phyloP scores from a whole-genome alignment of 1,140 invertebrate species.

The Neelides sp. region DNA sequence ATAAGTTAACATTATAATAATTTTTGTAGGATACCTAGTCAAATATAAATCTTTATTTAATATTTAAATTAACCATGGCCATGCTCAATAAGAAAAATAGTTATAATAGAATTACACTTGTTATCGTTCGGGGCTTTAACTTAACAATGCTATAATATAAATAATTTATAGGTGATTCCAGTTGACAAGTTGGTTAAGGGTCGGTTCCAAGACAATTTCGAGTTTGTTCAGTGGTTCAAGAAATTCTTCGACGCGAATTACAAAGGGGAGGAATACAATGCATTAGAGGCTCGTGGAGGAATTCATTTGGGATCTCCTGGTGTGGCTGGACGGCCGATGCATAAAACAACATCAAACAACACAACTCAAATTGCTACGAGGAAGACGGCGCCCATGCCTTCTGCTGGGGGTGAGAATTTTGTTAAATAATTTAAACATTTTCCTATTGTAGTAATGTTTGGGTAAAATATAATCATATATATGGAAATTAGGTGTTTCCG shows the following conservation, averaged over 20 bases:
- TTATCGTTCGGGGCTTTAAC: too few species aligned
- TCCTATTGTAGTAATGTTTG: background rate
- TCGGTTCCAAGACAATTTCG: slow-evolving; percentile 98
- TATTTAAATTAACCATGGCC: too few species aligned
- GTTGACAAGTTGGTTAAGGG: slow-evolving; percentile 96
- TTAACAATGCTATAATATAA: background rate
- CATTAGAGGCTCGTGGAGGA: slow-evolving; percentile 67
- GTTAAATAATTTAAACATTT: too few species aligned
- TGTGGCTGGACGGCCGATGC: slow-evolving; percentile 39
- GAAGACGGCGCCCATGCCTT: slow-evolving; percentile 18
- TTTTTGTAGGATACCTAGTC: background rate
- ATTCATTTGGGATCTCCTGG: slow-evolving; percentile 45
- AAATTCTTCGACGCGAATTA: slow-evolving; percentile 99
- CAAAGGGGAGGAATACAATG: slow-evolving; percentile 87
- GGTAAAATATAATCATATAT: too few species aligned
- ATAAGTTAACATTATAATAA: background rate
- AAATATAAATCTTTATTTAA: background rate
- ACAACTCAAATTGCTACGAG: slow-evolving; percentile 33
- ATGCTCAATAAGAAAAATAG: too few species aligned
- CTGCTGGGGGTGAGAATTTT: slow-evolving; percentile 35
- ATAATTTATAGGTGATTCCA: slow-evolving; percentile 66
- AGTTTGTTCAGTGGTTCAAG: slow-evolving; percentile 99
- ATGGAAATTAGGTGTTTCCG: too few species aligned
- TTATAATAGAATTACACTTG: too few species aligned
- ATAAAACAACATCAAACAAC: slow-evolving; percentile 36